These are phyloP conservation scores for Drosophila nasuta DNA, from an alignment of 1,140 invertebrate species.

Conservation along the genomic window DNA sequence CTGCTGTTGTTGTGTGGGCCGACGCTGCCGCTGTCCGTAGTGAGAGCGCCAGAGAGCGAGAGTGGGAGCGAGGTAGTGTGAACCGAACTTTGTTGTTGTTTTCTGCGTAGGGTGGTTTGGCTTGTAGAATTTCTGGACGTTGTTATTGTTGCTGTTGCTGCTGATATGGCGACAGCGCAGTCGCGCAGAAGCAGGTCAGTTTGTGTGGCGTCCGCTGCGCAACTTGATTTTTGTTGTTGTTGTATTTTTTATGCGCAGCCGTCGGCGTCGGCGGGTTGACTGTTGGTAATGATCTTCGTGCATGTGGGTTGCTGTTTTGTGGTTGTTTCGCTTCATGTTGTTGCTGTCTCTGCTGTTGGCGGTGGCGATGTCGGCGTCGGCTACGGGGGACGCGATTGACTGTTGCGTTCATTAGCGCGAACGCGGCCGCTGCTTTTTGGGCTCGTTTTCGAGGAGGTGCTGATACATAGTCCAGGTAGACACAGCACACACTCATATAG, in stretches of 20 bases:
- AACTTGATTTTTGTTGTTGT: conserved; percentile 68
- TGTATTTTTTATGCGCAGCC: conserved; percentile 49
- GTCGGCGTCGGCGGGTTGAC: conserved; percentile 55
- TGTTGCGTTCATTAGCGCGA: conserved; percentile 79
- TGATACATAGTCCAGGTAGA: conserved; percentile 72
- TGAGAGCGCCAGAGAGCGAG: conserved; percentile 58
- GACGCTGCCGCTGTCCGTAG: conserved; percentile 24
- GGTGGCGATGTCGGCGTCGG: conserved; percentile 34
- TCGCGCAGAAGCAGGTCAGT: conserved; percentile 74
- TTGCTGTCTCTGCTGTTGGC: conserved; percentile 32
- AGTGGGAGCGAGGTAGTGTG: conserved; percentile 53
- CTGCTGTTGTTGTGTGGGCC: conserved; percentile 58
- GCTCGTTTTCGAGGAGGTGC: conserved; percentile 68
- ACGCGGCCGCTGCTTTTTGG: conserved; percentile 66
- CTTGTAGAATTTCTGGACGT: conserved; percentile 72
- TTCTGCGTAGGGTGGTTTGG: conserved; percentile 68
- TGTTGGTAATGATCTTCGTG: conserved; percentile 81
- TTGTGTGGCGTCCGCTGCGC: conserved; percentile 67
- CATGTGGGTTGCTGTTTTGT: conserved; percentile 69
- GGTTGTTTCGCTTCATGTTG: conserved; percentile 39
- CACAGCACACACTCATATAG: conserved; percentile 14
- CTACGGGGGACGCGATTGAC: conserved; percentile 65
- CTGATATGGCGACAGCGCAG: conserved; percentile 42
- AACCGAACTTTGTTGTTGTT: conserved; percentile 18
- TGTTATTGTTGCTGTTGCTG: conserved; percentile 19